Base-by-base conservation (phyloP, 2,888 invertebrate species). In the Laspeyria flexula region DNA sequence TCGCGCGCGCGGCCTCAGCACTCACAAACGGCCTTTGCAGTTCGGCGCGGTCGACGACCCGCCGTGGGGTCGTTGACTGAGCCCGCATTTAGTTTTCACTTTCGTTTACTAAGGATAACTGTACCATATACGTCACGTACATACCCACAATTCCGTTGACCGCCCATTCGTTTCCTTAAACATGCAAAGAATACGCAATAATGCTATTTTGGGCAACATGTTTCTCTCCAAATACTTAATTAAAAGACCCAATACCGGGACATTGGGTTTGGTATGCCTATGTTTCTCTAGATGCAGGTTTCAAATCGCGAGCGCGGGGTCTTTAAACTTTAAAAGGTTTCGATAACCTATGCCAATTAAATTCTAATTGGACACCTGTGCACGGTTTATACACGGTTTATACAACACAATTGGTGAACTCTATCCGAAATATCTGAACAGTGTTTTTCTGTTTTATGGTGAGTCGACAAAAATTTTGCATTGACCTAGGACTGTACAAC, bases 1-100 rank as follows among this genome's bases (percentile, higher is more conserved):
- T 88, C 88, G 86, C 83, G 81, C 79, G 76, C 81, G 79, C 88
- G 90, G 90, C 90, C 90, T 90, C 91, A 86, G 84, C 87, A 85
- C 85, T 86, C 89, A 85, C 90, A 85, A 90, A 91, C 91, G 92
- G 91, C 92, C 92, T 92, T 92, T 91, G 91, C 90, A 90, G 90
- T 90, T 89, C 83, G 88, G 86, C 73, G 83, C 90, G 91, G 92
- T 90, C 91, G 81, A 83, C 86, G 91, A 91, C 88, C 91, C 85
- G 73, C 67, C 63, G 45, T 61, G 77, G 79, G 91, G 85, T 90
- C 88, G 81, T 77, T 85, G 90, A 87, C 90, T 90, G 84, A 73
- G 72, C 86, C 86, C 85, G 85, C 87, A 86, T 89, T 87, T 88
- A 89, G 88, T 90, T 92, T 92, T 92, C 92, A 92, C 92, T 92